Evolutionary conservation across 1,140 invertebrate genomes (phyloP).

Genomic region (Nymphalis io): DNA sequence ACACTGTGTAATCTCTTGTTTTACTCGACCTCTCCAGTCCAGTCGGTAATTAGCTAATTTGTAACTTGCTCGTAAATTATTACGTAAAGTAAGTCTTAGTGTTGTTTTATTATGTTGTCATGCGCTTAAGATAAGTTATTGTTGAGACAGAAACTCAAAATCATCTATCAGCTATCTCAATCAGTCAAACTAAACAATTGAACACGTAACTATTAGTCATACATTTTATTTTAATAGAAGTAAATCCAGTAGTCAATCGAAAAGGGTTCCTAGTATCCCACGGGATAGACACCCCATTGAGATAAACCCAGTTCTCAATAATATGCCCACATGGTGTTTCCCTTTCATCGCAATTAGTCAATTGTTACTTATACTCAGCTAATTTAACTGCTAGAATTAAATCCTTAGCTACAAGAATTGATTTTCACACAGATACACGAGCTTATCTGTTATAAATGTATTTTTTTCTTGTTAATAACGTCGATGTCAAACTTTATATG

Average conservation of each 20-base stretch:
- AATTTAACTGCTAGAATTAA: slow-evolving; percentile 16
- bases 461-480: slow-evolving; percentile 40
- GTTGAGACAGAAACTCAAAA: background rate
- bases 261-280: slow-evolving; percentile 71
- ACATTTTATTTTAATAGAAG: slow-evolving; percentile 8
- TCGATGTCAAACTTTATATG: slow-evolving; percentile 78
- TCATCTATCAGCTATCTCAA: background rate
- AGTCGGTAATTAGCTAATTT: slow-evolving; percentile 53
- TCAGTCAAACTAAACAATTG: background rate
- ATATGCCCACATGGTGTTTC: slow-evolving; percentile 72
- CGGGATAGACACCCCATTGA: slow-evolving; percentile 72
- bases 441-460: slow-evolving; percentile 11
- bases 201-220: slow-evolving; percentile 7
- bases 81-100: slow-evolving; percentile 20
- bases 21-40: slow-evolving; percentile 56
- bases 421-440: slow-evolving; percentile 12
- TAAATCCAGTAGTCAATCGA: slow-evolving; percentile 52
- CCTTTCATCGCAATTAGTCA: slow-evolving; percentile 58
- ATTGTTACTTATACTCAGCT: slow-evolving; percentile 43
- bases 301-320: slow-evolving; percentile 65
- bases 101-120: slow-evolving; percentile 12
- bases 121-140: background rate
- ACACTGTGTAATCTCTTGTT: slow-evolving; percentile 73
- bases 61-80: slow-evolving; percentile 26
- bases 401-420: background rate